These are phyloP conservation scores for Eumaeus atala DNA, from an alignment of 1,140 invertebrate genomes.

Conservation along the genomic window DNA sequence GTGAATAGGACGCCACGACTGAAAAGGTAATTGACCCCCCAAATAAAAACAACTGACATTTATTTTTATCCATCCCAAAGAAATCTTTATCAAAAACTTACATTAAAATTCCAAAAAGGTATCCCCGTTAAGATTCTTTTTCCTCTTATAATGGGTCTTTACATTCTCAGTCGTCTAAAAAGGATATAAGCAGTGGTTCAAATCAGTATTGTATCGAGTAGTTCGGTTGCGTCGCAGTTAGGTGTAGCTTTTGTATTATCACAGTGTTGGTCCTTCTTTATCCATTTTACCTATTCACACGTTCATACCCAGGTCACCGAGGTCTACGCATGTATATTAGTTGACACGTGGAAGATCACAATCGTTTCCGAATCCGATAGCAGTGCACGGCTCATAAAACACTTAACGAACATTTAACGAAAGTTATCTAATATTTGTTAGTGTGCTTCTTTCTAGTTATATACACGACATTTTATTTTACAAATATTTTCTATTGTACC, in stretches of 20 bases:
- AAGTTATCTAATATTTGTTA: constrained; percentile 13
- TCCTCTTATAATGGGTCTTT: constrained; percentile 1
- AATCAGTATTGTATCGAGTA: constrained; percentile 14
- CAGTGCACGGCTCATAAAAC: constrained; percentile 23
- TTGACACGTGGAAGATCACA: not conserved
- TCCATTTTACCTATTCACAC: constrained; percentile 47
- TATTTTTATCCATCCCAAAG: not conserved
- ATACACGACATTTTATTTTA: constrained; percentile 5
- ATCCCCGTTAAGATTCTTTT: not conserved
- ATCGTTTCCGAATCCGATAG: constrained; percentile 22
- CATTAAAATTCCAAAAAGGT: not conserved
- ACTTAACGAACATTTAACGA: constrained; percentile 7
- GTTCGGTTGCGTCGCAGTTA: constrained; percentile 42
- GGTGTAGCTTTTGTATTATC: constrained; percentile 37
- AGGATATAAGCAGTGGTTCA: constrained; percentile 14
- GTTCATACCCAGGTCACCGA: not conserved
- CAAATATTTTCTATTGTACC: constrained; percentile 19
- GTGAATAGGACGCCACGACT: constrained; percentile 18
- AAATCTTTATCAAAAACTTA: not conserved
- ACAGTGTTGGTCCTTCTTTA: constrained; percentile 40
- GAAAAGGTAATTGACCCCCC: constrained; percentile 1
- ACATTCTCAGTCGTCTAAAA: constrained; percentile 11
- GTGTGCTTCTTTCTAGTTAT: constrained; percentile 24
- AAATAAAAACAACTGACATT: not conserved
- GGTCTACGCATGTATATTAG: no score